phyloP scores from a whole-genome alignment of 2,113 vertebrate species.

The Strix uralensis region DNA sequence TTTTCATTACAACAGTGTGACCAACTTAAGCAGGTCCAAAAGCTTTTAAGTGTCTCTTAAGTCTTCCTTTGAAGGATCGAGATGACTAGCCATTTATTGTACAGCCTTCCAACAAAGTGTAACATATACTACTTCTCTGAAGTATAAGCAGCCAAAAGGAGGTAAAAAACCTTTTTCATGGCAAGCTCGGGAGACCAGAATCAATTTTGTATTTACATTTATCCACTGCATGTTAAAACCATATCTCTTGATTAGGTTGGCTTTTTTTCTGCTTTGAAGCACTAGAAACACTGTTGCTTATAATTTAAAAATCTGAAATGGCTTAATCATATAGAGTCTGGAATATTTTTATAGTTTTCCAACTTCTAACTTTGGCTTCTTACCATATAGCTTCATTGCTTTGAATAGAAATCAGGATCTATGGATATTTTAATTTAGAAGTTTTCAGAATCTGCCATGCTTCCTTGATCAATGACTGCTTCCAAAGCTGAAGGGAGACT shows the following conservation, averaged over 20 bases:
- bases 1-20: background rate
- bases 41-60: background rate
- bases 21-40: background rate
- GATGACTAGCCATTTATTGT: background rate
- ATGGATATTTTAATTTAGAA: background rate
- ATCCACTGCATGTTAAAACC: background rate
- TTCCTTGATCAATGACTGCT: background rate
- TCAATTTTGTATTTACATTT: background rate
- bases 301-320: background rate
- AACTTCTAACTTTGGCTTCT: background rate
- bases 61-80: background rate
- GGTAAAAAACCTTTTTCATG: background rate
- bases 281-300: background rate
- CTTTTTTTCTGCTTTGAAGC: background rate
- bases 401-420: background rate
- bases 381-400: background rate
- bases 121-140: background rate
- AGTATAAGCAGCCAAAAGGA: background rate
- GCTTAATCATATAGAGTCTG: background rate
- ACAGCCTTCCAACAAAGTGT: background rate
- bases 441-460: background rate
- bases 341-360: background rate
- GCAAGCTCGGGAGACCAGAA: background rate
- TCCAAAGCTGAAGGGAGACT: background rate
- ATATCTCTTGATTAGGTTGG: rapidly evolving